Percentiles rank a stretch among this genome's conserved stretches.
These are phyloP conservation scores for Lomographa bimaculata DNA, from an alignment of 2,888 invertebrate species.

Conservation along the genomic window DNA sequence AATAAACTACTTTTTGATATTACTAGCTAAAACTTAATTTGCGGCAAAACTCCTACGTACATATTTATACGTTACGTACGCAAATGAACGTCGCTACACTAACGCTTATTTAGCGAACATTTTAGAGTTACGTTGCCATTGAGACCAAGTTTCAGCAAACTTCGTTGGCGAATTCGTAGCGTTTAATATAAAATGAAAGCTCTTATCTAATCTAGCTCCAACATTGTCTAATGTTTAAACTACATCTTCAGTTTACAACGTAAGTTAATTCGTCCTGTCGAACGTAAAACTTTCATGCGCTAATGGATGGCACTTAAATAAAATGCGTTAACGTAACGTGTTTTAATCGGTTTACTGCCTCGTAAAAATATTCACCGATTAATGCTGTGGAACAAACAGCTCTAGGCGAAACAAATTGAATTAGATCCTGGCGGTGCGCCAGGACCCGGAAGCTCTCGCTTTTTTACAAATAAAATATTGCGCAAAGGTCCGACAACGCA, in stretches of 20 bases:
- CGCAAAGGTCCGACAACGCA: constrained; percentile 13
- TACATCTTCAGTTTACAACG: neutral
- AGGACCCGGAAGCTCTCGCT: constrained; percentile 34
- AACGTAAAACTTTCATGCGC: constrained; percentile 11
- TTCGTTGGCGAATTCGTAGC: constrained; percentile 4
- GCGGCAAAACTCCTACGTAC: no score
- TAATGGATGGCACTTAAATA: constrained; percentile 41
- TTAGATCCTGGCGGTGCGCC: constrained; percentile 59
- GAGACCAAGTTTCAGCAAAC: no score
- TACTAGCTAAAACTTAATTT: no score
- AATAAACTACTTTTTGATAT: no score
- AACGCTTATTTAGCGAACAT: no score
- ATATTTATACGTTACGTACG: no score
- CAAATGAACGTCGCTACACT: no score
- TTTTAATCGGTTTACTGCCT: constrained; percentile 55
- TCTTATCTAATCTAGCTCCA: constrained; percentile 4
- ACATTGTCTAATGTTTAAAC: constrained; percentile 7
- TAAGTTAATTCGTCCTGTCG: no score
- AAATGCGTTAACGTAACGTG: constrained; percentile 51
- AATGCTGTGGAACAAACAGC: constrained; percentile 45
- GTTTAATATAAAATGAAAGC: constrained; percentile 9
- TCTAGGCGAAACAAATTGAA: constrained; percentile 59
- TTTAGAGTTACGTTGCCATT: no score
- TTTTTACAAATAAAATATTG: constrained; percentile 22
- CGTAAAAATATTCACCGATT: constrained; percentile 51